These are phyloP conservation scores for Bubo scandiacus DNA, from an alignment of 2,113 vertebrate genomes.

Conservation along the genomic window DNA sequence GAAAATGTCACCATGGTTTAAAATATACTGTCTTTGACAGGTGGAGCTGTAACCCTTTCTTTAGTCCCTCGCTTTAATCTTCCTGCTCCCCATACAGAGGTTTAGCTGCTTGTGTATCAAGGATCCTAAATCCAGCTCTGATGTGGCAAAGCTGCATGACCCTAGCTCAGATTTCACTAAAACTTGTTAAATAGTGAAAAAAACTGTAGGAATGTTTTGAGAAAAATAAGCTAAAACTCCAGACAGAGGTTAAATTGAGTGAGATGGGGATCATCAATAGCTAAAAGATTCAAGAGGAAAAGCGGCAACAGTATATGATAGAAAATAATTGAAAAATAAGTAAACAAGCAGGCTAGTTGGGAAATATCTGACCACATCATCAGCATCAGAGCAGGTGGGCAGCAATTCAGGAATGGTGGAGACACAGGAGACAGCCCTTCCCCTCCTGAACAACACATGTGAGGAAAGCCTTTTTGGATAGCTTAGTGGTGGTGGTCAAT, in stretches of 20 bases:
- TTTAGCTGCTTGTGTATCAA: background rate
- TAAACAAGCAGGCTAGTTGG: background rate
- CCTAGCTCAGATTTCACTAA: background rate
- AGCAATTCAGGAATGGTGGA: background rate
- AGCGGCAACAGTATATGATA: background rate
- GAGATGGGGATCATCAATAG: background rate
- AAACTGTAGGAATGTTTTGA: background rate
- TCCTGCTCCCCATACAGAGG: background rate
- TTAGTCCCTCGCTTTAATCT: background rate
- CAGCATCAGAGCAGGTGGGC: background rate
- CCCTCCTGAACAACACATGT: background rate
- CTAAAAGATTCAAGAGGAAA: background rate
- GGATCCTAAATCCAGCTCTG: background rate
- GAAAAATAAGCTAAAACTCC: background rate
- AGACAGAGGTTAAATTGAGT: background rate
- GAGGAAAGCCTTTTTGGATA: background rate
- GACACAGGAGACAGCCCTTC: background rate
- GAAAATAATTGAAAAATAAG: background rate
- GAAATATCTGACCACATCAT: background rate
- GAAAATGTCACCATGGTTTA: background rate
- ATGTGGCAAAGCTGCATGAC: background rate
- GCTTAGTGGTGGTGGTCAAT: background rate
- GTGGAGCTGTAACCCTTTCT: background rate
- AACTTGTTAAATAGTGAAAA: background rate
- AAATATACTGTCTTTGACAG: background rate